Base-by-base conservation (phyloP, 2,888 invertebrate species). In the Dolomedes plantarius region DNA sequence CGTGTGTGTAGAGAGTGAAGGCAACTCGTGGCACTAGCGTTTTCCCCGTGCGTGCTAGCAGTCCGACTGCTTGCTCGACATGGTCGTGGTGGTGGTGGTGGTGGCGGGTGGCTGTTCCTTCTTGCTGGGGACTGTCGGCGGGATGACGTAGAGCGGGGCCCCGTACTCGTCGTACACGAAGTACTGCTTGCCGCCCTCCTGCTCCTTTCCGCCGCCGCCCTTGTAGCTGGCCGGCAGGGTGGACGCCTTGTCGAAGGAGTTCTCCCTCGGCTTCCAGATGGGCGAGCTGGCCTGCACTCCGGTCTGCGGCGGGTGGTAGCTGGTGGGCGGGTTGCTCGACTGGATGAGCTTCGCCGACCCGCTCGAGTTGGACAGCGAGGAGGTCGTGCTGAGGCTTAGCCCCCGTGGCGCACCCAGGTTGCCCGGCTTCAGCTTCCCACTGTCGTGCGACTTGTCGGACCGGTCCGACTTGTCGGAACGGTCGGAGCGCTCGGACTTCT, bases 181-280 rank as follows among this genome's bases (percentile, higher is more conserved):
- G 72, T 87, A 89, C 73, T 89, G 89, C 82, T 89, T 86, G 65
- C 87, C 86, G 41, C 73, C 83, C 1, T 67, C 62, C 19, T 76
- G 32, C 27, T 87, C 85, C 27, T 88, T 82, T 39, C 68, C 36
- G 9, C 19, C 36, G n/a, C 67, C 32, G 1, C 73, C 80, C 27
- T 87, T 77, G 46, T 74, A 50, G 50, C 65, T 74, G 19, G 76
- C 73, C 0, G 88, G 88, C 64, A 88, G 81, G 23, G 89, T 87
- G 88, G 93, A 92, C 90, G 89, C 75, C 91, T 93, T 93, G 71
- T 93, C 92, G 90, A 93, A 81, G 19, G 88, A 91, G 62, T 89
- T 89, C 94, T 97, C 97, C 93, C 97, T 95, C 93, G 97, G 97
- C 94, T 98, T 98, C 98, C 98, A 98, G 93, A 98, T 96, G 92